Percentiles rank a stretch among this genome's conserved stretches.
These are phyloP conservation scores for Pterostichus madidus DNA, from an alignment of 2,888 invertebrate species.

Conservation along the genomic window DNA sequence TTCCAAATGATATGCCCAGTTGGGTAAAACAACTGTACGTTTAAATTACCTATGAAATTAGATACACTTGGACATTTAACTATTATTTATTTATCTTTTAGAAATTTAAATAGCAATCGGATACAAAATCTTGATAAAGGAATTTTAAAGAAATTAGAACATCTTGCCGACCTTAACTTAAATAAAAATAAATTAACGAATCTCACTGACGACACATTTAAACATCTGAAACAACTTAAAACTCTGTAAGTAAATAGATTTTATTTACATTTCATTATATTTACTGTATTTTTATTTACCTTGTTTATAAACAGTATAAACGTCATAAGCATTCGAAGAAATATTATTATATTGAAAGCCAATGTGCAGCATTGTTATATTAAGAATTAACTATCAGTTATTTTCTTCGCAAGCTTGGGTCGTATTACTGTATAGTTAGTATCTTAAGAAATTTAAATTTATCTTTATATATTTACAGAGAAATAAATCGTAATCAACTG, in stretches of 20 bases:
- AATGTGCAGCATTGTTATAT: background rate
- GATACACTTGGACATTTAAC: conserved; percentile 48
- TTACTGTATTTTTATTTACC: background rate
- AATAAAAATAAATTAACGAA: conserved; percentile 87
- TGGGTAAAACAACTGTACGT: conserved; percentile 89
- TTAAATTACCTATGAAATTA: conserved; percentile 65
- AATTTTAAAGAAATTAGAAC: conserved; percentile 85
- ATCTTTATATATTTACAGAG: conserved; percentile 78
- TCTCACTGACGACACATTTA: conserved; percentile 88
- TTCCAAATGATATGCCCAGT: conserved; percentile 86
- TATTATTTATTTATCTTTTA: conserved; percentile 72
- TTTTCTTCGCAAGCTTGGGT: background rate
- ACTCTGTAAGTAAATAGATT: conserved; percentile 81
- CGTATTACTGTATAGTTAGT: too few relatives aligned
- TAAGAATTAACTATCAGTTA: background rate
- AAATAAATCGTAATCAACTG: conserved; percentile 91
- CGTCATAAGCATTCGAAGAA: conserved; percentile 51
- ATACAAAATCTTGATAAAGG: conserved; percentile 85
- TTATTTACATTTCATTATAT: conserved; percentile 30
- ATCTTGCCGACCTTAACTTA: conserved; percentile 86
- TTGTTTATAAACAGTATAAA: background rate
- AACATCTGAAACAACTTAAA: conserved; percentile 83
- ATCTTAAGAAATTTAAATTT: too few relatives aligned
- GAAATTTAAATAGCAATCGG: conserved; percentile 86
- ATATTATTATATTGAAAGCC: conserved; percentile 54